Percentiles rank a stretch among this genome's conserved stretches.
These are phyloP conservation scores for Orestias chungarensis DNA, from an alignment of 2,797 vertebrate genomes.

Conservation along the genomic window DNA sequence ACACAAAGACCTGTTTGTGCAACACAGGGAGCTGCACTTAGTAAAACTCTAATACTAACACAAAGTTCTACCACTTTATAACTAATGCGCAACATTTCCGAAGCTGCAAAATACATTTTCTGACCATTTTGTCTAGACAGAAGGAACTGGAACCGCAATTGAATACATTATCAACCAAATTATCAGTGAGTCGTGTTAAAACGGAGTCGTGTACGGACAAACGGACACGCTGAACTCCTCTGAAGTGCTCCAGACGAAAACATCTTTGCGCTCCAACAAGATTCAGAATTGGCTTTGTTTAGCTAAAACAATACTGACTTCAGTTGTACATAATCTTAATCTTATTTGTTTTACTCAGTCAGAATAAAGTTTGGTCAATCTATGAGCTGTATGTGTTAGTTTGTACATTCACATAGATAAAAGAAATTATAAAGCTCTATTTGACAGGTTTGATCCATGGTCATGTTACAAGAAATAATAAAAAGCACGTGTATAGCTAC, in stretches of 20 bases:
- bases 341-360: neutral
- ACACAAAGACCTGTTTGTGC: neutral
- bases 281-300: neutral
- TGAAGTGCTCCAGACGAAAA: neutral
- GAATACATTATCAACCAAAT: neutral
- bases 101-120: neutral
- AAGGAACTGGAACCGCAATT: neutral
- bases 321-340: neutral
- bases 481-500: neutral
- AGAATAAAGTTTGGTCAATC: neutral
- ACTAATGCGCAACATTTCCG: neutral
- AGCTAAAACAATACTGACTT: neutral
- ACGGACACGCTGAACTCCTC: neutral
- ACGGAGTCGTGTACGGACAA: neutral
- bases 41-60: neutral
- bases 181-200: neutral
- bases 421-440: too few species aligned
- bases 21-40: neutral
- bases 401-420: too few species aligned
- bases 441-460: too few species aligned
- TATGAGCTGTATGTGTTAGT: too few species aligned
- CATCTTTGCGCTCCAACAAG: neutral
- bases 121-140: neutral
- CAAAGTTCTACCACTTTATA: neutral
- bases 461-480: slow-evolving; percentile 1